A percentile compares a stretch with the other conserved stretches of the same genome.
phyloP scores from a whole-genome alignment of 1,140 invertebrate species.

The Drosophila obscura region DNA sequence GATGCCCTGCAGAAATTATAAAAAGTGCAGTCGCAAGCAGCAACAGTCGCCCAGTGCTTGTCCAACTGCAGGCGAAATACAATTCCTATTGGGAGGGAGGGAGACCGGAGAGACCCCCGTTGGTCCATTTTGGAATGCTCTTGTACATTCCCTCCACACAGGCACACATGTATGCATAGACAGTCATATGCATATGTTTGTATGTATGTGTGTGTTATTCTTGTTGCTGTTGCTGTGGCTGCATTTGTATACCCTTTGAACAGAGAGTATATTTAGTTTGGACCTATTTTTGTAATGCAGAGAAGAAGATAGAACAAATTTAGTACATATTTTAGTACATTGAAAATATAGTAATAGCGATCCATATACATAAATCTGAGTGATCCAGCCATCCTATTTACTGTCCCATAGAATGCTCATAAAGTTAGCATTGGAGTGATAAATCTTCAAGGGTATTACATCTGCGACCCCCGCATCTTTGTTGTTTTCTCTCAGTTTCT shows the following conservation, averaged over 20 bases:
- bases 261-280: too few species aligned
- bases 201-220: slow-evolving; percentile 31
- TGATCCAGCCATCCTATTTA: too few species aligned
- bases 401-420: too few species aligned
- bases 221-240: slow-evolving; percentile 36
- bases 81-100: slow-evolving; percentile 57
- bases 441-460: too few species aligned
- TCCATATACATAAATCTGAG: too few species aligned
- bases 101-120: slow-evolving; percentile 32
- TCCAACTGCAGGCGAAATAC: slow-evolving; percentile 45
- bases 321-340: too few species aligned
- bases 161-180: slow-evolving; percentile 15
- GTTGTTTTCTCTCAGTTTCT: slow-evolving; percentile 23
- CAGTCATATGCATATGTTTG: neutral
- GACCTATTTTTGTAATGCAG: too few species aligned
- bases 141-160: slow-evolving; percentile 39
- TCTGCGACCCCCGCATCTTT: too few species aligned
- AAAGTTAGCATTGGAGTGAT: too few species aligned
- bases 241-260: slow-evolving; percentile 19
- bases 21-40: slow-evolving; percentile 32
- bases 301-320: too few species aligned
- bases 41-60: slow-evolving; percentile 19
- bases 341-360: too few species aligned
- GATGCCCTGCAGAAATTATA: slow-evolving; percentile 16
- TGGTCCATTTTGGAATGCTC: slow-evolving; percentile 73